phyloP scores from a whole-genome alignment of 2,113 vertebrate species.

The Stictonetta naevosa region DNA sequence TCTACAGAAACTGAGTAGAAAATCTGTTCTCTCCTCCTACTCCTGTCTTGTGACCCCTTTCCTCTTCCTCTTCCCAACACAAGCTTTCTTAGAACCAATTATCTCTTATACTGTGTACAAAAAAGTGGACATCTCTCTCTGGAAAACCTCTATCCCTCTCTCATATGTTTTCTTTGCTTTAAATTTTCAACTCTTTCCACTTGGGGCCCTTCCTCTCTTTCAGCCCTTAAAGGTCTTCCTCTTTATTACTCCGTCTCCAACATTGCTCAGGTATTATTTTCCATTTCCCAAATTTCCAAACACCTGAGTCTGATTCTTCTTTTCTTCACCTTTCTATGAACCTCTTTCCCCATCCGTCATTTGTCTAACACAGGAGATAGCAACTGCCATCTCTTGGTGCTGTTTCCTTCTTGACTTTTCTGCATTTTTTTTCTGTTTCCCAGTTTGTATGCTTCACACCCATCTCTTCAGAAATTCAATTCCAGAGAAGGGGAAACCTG shows the following conservation, averaged over 20 bases:
- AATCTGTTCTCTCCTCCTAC: neutral
- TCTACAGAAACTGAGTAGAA: neutral
- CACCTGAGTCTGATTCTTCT: neutral
- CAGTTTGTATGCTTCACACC: neutral
- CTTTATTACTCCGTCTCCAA: neutral
- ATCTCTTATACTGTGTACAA: neutral
- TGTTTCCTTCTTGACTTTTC: neutral
- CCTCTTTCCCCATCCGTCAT: neutral
- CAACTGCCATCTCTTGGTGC: neutral
- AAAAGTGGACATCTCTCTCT: neutral
- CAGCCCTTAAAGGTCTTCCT: neutral
- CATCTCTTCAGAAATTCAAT: neutral
- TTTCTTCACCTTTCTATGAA: neutral
- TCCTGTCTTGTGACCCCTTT: neutral
- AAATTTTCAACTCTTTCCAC: neutral
- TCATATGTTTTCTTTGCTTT: neutral
- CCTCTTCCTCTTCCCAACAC: neutral
- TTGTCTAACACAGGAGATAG: neutral
- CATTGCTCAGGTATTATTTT: neutral
- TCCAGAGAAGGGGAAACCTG: neutral
- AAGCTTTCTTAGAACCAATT: neutral
- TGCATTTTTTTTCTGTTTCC: neutral
- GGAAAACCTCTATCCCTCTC: neutral
- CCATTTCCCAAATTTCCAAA: neutral
- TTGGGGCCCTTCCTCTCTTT: neutral